phyloP scores from a whole-genome alignment of 1,140 invertebrate species.

The Globodera ellingtonae region DNA sequence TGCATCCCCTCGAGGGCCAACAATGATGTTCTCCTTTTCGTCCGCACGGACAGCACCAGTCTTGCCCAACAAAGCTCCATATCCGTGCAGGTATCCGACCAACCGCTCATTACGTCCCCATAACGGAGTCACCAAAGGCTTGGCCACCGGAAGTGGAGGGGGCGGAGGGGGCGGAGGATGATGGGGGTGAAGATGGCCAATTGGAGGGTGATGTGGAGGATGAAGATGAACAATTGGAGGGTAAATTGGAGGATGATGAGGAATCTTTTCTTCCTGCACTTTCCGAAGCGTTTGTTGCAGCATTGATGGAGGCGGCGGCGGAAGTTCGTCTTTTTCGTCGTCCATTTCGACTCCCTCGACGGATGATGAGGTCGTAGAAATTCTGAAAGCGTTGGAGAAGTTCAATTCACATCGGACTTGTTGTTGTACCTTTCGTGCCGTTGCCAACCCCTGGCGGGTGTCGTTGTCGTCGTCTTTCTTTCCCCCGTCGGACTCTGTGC shows the following conservation, averaged over 20 bases:
- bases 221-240: not conserved
- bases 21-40: constrained; percentile 17
- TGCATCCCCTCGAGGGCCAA: not conserved
- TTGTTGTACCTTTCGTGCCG: not conserved
- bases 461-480: too few relatives aligned
- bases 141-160: not conserved
- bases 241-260: not conserved
- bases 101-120: constrained; percentile 28
- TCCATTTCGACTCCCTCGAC: not conserved
- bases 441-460: not conserved
- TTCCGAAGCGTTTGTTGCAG: not conserved
- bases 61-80: constrained; percentile 7
- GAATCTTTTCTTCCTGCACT: not conserved
- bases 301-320: not conserved
- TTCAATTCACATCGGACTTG: not conserved
- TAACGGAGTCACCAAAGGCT: constrained; percentile 17
- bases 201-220: not conserved
- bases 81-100: constrained; percentile 19
- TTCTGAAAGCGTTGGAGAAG: not conserved
- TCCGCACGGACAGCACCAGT: not conserved
- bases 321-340: not conserved
- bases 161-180: constrained; percentile 5
- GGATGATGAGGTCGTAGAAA: not conserved
- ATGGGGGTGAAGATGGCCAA: not conserved
- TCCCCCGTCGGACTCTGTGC: not conserved